Evolutionary conservation across 92 coral and sea anemone genomes (phyloP).

Genomic region (Meandrina meandrites): DNA sequence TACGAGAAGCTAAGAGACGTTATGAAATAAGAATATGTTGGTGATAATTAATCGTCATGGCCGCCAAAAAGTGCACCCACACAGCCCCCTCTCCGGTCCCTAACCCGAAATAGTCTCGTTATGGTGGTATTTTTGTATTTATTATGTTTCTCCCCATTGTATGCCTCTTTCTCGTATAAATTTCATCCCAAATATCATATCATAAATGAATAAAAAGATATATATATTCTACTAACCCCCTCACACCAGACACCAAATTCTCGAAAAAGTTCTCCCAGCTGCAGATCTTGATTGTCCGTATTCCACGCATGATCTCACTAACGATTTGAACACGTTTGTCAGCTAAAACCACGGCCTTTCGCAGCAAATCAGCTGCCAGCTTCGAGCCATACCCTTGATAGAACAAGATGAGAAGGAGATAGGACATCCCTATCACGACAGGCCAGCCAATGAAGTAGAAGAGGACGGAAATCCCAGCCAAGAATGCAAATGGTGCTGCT

Average conservation of each 20-base stretch:
- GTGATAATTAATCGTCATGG: no score
- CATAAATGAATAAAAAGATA: no score
- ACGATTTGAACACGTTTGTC: conserved; percentile 7
- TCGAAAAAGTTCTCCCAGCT: conserved; percentile 19
- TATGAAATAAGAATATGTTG: no score
- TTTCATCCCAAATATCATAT: no score
- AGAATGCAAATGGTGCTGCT: conserved; percentile 1
- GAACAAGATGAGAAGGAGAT: conserved; percentile 3
- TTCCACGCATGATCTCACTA: conserved; percentile 17
- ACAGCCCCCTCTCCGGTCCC: no score
- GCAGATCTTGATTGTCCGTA: conserved; percentile 11
- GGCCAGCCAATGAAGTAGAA: conserved; percentile 14
- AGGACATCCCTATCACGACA: background rate
- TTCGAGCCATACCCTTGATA: background rate
- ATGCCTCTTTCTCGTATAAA: no score
- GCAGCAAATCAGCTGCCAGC: background rate
- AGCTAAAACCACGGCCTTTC: background rate
- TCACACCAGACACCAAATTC: background rate
- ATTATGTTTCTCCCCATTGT: no score
- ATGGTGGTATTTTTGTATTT: no score
- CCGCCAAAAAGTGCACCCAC: no score
- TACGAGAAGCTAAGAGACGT: no score
- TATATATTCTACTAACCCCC: background rate
- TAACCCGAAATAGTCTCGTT: no score
- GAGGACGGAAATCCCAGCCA: background rate